Evolutionary conservation across 2,888 invertebrate species (phyloP).

Genomic region (Andrena bicolor): DNA sequence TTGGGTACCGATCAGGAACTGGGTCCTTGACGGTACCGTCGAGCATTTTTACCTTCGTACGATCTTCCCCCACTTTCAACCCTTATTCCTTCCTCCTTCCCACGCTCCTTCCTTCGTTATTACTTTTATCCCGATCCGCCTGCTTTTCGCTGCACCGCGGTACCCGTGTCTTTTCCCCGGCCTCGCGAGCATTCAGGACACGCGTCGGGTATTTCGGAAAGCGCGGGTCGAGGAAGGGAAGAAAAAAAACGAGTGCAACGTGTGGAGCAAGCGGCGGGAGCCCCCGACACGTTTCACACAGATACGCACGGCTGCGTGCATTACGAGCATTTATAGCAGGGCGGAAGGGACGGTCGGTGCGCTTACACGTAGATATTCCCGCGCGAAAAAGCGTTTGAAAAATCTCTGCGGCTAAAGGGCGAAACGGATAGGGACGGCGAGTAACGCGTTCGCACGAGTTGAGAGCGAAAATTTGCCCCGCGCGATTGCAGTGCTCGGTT

Average conservation of each 20-base stretch:
- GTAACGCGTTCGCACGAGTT: neutral
- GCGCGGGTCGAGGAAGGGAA: neutral
- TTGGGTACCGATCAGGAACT: too few species aligned
- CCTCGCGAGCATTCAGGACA: constrained; percentile 62
- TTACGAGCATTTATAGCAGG: constrained; percentile 55
- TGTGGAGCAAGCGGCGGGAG: neutral
- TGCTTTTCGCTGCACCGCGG: too few species aligned
- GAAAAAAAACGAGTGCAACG: neutral
- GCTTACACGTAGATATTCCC: constrained; percentile 28
- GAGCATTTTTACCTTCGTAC: too few species aligned
- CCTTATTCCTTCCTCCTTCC: neutral
- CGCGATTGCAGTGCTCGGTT: neutral
- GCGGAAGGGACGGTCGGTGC: constrained; percentile 31
- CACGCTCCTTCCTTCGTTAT: neutral
- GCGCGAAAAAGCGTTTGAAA: constrained; percentile 34
- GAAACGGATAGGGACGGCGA: constrained; percentile 12
- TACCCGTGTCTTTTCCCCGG: neutral
- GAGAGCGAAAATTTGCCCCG: neutral
- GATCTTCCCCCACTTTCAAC: neutral
- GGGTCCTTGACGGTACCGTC: too few species aligned
- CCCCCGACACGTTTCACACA: constrained; percentile 37
- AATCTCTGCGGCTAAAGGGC: constrained; percentile 19
- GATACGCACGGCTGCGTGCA: constrained; percentile 38
- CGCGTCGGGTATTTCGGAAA: constrained; percentile 73
- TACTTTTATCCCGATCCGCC: neutral